phyloP scores from a whole-genome alignment of 2,888 invertebrate genomes.

The Rhamnusium bicolor region DNA sequence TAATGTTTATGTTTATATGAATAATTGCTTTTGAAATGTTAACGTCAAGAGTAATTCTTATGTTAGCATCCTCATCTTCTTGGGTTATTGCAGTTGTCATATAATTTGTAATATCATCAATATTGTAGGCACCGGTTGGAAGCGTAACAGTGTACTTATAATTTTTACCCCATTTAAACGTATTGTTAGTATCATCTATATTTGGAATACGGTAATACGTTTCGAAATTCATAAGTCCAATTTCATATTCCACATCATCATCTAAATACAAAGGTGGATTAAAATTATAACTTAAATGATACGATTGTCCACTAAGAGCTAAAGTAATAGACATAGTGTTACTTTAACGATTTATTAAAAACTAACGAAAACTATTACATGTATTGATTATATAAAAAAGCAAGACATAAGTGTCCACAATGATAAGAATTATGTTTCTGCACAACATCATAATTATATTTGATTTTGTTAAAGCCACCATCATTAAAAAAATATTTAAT shows the following conservation, averaged over 20 bases:
- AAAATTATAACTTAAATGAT: neutral
- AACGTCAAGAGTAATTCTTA: neutral
- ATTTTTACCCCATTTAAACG: slow-evolving; percentile 1
- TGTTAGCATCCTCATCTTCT: neutral
- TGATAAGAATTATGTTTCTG: neutral
- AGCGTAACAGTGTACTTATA: neutral
- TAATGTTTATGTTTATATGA: neutral
- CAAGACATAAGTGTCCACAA: slow-evolving; percentile 15
- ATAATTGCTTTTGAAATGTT: too few relatives aligned
- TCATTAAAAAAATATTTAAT: neutral
- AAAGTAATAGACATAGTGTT: neutral
- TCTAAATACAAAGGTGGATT: neutral
- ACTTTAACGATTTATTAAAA: neutral
- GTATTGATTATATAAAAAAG: slow-evolving; percentile 1
- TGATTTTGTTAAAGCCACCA: slow-evolving; percentile 7
- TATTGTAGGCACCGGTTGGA: neutral
- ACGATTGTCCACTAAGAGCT: neutral
- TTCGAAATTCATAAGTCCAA: neutral
- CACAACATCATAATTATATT: slow-evolving; percentile 2
- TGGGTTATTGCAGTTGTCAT: neutral
- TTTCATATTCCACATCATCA: neutral
- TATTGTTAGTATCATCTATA: neutral
- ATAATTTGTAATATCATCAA: slow-evolving; percentile 5
- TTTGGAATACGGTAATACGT: neutral
- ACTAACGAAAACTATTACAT: slow-evolving; percentile 4